These are phyloP conservation scores for Drosophila bocki DNA, from an alignment of 1,140 invertebrate genomes.

Conservation along the genomic window DNA sequence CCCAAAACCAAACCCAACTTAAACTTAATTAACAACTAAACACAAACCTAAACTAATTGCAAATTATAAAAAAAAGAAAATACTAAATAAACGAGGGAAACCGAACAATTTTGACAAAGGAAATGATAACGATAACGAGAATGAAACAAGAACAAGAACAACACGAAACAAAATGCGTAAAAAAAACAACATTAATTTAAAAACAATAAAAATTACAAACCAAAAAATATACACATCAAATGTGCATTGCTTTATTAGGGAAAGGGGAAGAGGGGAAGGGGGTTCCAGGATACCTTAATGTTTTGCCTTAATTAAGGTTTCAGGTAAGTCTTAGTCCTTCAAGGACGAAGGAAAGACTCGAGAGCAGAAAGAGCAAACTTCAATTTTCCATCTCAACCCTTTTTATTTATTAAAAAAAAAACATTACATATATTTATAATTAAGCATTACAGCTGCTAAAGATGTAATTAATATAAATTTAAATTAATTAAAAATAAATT, in stretches of 20 bases:
- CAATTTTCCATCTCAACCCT: too few species aligned
- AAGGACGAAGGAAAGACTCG: too few species aligned
- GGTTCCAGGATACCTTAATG: neutral
- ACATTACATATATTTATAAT: neutral
- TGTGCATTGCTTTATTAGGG: neutral
- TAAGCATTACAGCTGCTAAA: neutral
- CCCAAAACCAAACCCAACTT: conserved; percentile 32
- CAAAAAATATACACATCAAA: conserved; percentile 53
- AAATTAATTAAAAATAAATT: neutral
- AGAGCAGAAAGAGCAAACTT: too few species aligned
- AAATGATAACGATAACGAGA: conserved; percentile 30
- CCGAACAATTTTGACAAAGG: conserved; percentile 25
- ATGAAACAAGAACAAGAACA: conserved; percentile 38
- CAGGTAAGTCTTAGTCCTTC: too few species aligned
- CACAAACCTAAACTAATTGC: conserved; percentile 59
- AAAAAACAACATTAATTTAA: conserved; percentile 69
- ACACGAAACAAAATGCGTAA: conserved; percentile 56
- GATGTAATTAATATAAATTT: neutral
- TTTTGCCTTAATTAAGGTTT: neutral
- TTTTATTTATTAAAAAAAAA: neutral
- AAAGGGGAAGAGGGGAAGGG: neutral
- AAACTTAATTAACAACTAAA: conserved; percentile 52
- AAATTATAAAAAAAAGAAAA: conserved; percentile 30
- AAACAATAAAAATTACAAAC: conserved; percentile 81
- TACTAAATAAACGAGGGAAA: conserved; percentile 24